A percentile compares a stretch with the other conserved stretches of the same genome.
Conservation (phyloP, 2,113 vertebrate species). For the Pomatostomus ruficeps region DNA sequence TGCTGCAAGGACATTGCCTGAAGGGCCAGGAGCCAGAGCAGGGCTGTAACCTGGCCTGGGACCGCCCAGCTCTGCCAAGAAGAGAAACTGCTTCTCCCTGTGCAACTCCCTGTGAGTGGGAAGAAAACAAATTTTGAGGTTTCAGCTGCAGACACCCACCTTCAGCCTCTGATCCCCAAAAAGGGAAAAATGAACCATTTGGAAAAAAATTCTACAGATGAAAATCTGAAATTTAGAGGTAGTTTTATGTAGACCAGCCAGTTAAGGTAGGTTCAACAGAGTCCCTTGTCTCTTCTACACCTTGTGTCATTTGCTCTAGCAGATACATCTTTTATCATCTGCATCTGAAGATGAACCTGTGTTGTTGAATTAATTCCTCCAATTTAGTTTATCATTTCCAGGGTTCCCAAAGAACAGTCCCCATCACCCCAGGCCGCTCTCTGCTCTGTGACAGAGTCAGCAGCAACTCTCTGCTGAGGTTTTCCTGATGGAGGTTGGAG, state of each 20-base stretch:
- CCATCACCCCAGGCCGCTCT: background rate
- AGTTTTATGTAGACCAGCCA: background rate
- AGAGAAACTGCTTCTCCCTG: background rate
- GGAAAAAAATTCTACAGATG: background rate
- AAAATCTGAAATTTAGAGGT: background rate
- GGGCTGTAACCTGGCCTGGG: background rate
- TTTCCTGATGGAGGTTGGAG: background rate
- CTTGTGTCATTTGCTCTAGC: background rate
- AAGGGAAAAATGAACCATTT: background rate
- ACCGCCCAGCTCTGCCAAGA: background rate
- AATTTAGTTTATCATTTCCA: background rate
- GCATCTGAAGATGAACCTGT: background rate
- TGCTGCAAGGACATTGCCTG: background rate
- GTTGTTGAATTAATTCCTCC: background rate
- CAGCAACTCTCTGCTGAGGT: background rate
- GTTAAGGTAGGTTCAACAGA: background rate
- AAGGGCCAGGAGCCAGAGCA: background rate
- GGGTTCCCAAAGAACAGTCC: background rate
- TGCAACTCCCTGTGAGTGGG: background rate
- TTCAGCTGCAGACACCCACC: background rate
- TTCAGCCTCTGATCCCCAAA: background rate
- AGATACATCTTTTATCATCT: background rate
- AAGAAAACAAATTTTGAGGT: background rate
- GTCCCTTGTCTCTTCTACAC: background rate
- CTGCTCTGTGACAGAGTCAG: background rate